Percentiles rank a stretch among this genome's conserved stretches.
Evolutionary conservation across 2,888 invertebrate species (phyloP).

Genomic region (Caenorhabditis afra): DNA sequence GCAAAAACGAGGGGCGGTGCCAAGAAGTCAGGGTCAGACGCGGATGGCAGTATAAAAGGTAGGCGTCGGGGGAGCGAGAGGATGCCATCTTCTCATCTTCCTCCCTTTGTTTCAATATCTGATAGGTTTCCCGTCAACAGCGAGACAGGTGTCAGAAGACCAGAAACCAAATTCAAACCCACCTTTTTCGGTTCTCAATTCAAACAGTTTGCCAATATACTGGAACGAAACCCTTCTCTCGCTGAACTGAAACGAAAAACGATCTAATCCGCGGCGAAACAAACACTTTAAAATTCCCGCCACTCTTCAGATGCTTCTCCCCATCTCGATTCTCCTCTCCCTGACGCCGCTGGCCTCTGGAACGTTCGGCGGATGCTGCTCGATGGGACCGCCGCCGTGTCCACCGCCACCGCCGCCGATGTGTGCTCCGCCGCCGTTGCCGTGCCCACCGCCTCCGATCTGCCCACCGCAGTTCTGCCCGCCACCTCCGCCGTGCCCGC

Average conservation of each 20-base stretch:
- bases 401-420: constrained; percentile 63
- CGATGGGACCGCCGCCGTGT: constrained; percentile 64
- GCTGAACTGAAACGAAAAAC: constrained; percentile 7
- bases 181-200: constrained; percentile 11
- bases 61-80: not conserved
- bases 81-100: constrained; percentile 38
- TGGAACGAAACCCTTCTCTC: constrained; percentile 8
- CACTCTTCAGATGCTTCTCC: constrained; percentile 40
- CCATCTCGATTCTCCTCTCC: constrained; percentile 41
- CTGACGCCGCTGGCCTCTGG: constrained; percentile 43
- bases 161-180: constrained; percentile 27
- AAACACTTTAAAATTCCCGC: no score
- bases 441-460: constrained; percentile 75
- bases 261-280: no score
- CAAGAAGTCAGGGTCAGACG: constrained; percentile 50
- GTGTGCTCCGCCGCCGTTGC: constrained; percentile 69
- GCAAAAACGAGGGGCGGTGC: constrained; percentile 25
- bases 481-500: constrained; percentile 74
- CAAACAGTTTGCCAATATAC: not conserved
- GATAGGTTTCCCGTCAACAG: not conserved
- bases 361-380: constrained; percentile 67
- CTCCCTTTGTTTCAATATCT: constrained; percentile 42
- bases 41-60: constrained; percentile 35
- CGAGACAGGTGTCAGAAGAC: constrained; percentile 21
- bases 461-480: constrained; percentile 78